phyloP scores from a whole-genome alignment of 1,140 invertebrate species.

The Spodoptera litura region DNA sequence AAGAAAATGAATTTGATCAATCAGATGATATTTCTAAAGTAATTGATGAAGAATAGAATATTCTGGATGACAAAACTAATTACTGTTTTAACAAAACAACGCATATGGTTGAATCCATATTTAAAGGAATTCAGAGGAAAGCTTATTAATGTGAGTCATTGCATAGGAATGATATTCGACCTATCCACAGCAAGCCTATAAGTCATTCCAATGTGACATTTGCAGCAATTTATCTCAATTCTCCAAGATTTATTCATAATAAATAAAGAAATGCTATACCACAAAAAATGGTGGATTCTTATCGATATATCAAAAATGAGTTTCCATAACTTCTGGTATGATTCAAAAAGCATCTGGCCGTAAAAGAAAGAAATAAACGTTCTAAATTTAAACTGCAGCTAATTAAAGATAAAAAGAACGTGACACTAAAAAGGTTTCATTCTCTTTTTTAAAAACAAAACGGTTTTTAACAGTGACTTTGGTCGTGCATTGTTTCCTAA shows the following conservation, averaged over 20 bases:
- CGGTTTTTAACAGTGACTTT: constrained; percentile 56
- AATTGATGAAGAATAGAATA: neutral
- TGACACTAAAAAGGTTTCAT: constrained; percentile 35
- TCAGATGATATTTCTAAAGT: neutral
- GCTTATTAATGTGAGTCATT: constrained; percentile 5
- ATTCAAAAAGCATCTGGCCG: constrained; percentile 13
- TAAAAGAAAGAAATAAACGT: constrained; percentile 27
- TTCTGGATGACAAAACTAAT: neutral
- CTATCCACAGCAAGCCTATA: constrained; percentile 3
- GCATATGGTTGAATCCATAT: neutral
- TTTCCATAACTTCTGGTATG: no score
- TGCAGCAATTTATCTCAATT: constrained; percentile 26
- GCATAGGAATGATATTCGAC: constrained; percentile 27
- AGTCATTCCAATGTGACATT: constrained; percentile 33
- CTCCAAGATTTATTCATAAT: constrained; percentile 21
- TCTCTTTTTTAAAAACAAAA: constrained; percentile 45
- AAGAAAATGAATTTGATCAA: neutral
- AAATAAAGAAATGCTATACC: constrained; percentile 12
- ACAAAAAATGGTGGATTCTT: neutral
- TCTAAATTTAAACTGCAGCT: constrained; percentile 28
- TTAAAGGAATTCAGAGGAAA: neutral
- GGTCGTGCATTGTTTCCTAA: constrained; percentile 78
- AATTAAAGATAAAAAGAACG: constrained; percentile 55
- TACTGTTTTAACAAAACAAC: neutral
- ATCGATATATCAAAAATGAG: neutral